Evolutionary conservation across 1,140 invertebrate genomes (phyloP), one percentile per base, ranked within the genome.

Genomic region (Vanessa atalanta): DNA sequence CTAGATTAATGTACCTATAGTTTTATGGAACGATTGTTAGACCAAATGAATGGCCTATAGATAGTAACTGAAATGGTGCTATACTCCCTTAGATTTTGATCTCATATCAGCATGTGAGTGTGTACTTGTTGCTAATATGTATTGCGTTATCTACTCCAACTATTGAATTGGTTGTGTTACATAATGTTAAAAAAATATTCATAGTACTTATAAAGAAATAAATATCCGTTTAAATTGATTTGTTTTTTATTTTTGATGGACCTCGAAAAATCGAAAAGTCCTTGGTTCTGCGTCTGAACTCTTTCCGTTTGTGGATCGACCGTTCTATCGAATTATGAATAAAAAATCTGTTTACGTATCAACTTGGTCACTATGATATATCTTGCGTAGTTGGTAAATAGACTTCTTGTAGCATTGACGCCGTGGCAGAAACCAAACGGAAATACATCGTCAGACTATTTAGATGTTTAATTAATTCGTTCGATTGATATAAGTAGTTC

Each of bases 151-250:
- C 84, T 81, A 86, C 83, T 85, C 78, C 80, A 84, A 85, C 79
- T 83, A 83, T 84, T 84, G 87, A 72, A 85, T 86, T 77, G 88
- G 88, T 91, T 91, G 88, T 92, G 90, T 90, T 89, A 86, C 73
- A 83, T 87, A 84, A 86, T 88, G 88, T 91, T 92, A 86, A 86
- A 81, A 84, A 84, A 85, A 89, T 89, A 91, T 91, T 90, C 85
- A 88, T 91, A 91, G 88, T 90, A 90, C 87, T 90, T 90, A 89
- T 86, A 91, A 88, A 88, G 77, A 86, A 91, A 87, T 92, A 89
- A 87, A 92, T 83, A 84, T 64, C 61, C 65, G 73, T 65, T 70
- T 60, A 66, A 70, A 67, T 68, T 11, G 64, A 65, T 12, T 55
- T 75, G 69, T 75, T 65, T 75, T 60, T 43, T 71, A 74, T 9